Evolutionary conservation across 2,888 invertebrate genomes (phyloP), one percentile per base, ranked within the genome.

Genomic region (Plebejus melissa): DNA sequence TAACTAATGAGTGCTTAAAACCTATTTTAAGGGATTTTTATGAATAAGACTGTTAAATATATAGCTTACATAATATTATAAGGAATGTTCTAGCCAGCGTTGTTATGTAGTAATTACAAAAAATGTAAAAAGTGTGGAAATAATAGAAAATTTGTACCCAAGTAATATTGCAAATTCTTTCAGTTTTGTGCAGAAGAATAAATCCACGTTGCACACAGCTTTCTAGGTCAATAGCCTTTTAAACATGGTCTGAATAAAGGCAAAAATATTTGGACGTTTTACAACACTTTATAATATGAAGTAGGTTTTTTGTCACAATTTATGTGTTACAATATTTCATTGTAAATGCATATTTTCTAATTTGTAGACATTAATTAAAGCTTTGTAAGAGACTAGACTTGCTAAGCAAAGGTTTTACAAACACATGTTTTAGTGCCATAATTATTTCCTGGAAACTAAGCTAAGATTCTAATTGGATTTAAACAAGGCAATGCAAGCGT

Each of bases 171-270:
- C 65, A 32, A 65, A 65, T 65, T 65, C 65, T 65, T 65, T 65
- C 13, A 65, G 65, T 65, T 65, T 65, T 65, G 16, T 65, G 32
- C 70, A 41, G 38, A 70, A 70, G 70, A 70, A 70, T 70, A 70
- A 70, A 41, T 70, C 70, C 41, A 38, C 70, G 70, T 41, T 70
- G 70, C 70, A 70, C 41, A 70, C 38, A 65, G 70, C 70, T 70
- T 70, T 70, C 70, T 70, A 70, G 70, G 70, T 41, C 70, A 70
- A 70, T 70, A 70, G 70, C 41, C 70, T 41, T 41, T 70, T 70
- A 70, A 41, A 41, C 41, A 41, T 70, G 70, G 41, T n/a, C 70
- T 16, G 41, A 70, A 41, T 70, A 41, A 70, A 70, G 28, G 41
- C n/a, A 38, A 69, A 70, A 70, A 70, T 70, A 70, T 70, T 70